Evolutionary conservation across 2,888 invertebrate genomes (phyloP).

Genomic region (Eurytoma adleriae): DNA sequence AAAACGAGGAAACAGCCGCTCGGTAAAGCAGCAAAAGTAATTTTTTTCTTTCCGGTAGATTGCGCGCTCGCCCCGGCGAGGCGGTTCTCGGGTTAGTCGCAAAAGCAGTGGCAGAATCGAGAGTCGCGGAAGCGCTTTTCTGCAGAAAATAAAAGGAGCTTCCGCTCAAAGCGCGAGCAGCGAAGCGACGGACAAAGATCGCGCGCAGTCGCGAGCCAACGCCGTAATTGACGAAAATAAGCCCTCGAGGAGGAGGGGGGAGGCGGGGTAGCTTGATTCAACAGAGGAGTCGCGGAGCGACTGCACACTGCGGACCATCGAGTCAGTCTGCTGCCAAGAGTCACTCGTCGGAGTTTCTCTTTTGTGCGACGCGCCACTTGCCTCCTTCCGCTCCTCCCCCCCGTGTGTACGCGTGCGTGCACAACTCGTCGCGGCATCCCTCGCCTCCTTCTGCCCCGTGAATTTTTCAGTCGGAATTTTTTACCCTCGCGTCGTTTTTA

Average conservation of each 20-base stretch:
- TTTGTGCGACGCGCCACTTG: background rate
- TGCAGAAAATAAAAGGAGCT: no score
- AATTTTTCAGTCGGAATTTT: constrained; percentile 29
- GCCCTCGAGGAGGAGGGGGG: background rate
- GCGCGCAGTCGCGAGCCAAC: background rate
- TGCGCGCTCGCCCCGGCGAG: no score
- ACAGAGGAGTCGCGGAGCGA: constrained; percentile 5
- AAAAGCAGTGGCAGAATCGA: no score
- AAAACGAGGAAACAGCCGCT: no score
- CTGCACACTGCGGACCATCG: background rate
- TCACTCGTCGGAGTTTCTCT: constrained; percentile 36
- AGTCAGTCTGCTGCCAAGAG: constrained; percentile 39
- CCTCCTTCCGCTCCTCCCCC: background rate
- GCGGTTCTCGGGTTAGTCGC: no score
- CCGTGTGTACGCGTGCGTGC: background rate
- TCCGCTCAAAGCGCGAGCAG: background rate
- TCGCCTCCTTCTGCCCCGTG: background rate
- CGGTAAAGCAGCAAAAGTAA: no score
- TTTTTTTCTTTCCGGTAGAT: no score
- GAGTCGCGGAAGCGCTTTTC: no score
- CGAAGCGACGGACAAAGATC: background rate
- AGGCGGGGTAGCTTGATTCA: constrained; percentile 19
- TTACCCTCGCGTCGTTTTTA: background rate
- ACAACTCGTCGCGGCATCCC: background rate
- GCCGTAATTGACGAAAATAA: constrained; percentile 40